Evolutionary conservation across 2,797 vertebrate species (phyloP).

Genomic region (Neostethus bicornis): DNA sequence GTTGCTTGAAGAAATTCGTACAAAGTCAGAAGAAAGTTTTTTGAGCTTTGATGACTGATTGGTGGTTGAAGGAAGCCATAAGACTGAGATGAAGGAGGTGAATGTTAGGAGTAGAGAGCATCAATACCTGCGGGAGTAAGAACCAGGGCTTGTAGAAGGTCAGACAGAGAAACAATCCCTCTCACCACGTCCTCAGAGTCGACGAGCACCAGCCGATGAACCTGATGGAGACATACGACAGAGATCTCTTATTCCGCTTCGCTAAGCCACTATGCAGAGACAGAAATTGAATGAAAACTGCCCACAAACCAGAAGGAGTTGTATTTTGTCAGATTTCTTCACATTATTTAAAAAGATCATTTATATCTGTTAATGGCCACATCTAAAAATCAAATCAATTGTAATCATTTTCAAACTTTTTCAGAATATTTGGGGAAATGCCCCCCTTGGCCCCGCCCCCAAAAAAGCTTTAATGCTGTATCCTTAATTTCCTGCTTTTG

Average conservation of each 20-base stretch:
- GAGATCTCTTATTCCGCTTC: neutral
- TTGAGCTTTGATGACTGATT: slow-evolving; percentile 1
- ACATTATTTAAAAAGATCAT: too few species aligned
- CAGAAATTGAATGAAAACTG: too few species aligned
- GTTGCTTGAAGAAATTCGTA: neutral
- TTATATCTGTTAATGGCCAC: too few species aligned
- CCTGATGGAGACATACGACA: slow-evolving; percentile 69
- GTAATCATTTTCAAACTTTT: too few species aligned
- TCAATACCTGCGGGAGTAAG: slow-evolving; percentile 96
- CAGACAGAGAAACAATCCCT: slow-evolving; percentile 94
- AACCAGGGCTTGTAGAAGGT: slow-evolving; percentile 94
- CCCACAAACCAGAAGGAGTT: too few species aligned
- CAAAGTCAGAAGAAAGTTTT: slow-evolving; percentile 11
- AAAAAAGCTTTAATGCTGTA: too few species aligned
- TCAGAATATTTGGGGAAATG: too few species aligned
- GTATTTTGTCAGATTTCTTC: too few species aligned
- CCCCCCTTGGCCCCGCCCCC: too few species aligned
- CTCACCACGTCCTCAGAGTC: slow-evolving; percentile 85
- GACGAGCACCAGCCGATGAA: slow-evolving; percentile 94
- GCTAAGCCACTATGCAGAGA: neutral
- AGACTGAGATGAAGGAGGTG: slow-evolving; percentile 26
- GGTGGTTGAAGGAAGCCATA: slow-evolving; percentile 1
- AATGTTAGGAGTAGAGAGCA: slow-evolving; percentile 86
- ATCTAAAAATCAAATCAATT: too few species aligned
- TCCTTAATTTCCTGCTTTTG: too few species aligned